A percentile compares a stretch with the other conserved stretches of the same genome.
Conservation (phyloP, 2,797 vertebrate species). For the Takifugu ocellatus region DNA sequence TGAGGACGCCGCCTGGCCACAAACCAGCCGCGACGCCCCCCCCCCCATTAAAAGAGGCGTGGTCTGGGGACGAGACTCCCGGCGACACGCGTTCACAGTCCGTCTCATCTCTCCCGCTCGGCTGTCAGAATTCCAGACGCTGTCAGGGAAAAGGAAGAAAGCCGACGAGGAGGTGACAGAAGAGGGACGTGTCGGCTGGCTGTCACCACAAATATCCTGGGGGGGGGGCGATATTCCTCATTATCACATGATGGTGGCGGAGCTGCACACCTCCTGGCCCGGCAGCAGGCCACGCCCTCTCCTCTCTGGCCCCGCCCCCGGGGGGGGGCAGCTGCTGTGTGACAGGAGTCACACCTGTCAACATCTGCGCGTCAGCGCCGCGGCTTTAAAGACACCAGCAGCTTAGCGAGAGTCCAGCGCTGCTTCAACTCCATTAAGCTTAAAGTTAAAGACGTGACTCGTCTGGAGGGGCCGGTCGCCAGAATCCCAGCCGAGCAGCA, state of each 20-base stretch:
- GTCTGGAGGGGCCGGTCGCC: not conserved
- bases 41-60: slow-evolving; percentile 14
- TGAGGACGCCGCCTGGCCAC: slow-evolving; percentile 64
- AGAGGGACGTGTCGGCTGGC: slow-evolving; percentile 24
- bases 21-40: slow-evolving; percentile 19
- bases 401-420: slow-evolving; percentile 15
- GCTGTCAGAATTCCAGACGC: slow-evolving; percentile 52
- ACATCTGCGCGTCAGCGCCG: not conserved
- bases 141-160: slow-evolving; percentile 38
- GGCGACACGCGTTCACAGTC: slow-evolving; percentile 32
- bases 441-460: slow-evolving; percentile 6
- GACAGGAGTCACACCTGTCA: not conserved
- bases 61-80: slow-evolving; percentile 36
- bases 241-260: slow-evolving; percentile 14
- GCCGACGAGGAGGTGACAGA: slow-evolving; percentile 27
- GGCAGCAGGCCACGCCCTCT: slow-evolving; percentile 78
- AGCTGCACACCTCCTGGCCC: slow-evolving; percentile 95
- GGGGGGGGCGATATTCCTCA: slow-evolving; percentile 22
- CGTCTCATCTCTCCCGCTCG: slow-evolving; percentile 48
- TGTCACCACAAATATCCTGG: slow-evolving; percentile 23
- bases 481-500: too few relatives aligned
- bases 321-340: not conserved
- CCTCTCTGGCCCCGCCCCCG: too few relatives aligned
- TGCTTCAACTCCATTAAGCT: slow-evolving; percentile 34
- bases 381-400: slow-evolving; percentile 16